Percentiles rank a stretch among this genome's conserved stretches.
Evolutionary conservation across 2,888 invertebrate species (phyloP).

Genomic region (Glomeris marginata): DNA sequence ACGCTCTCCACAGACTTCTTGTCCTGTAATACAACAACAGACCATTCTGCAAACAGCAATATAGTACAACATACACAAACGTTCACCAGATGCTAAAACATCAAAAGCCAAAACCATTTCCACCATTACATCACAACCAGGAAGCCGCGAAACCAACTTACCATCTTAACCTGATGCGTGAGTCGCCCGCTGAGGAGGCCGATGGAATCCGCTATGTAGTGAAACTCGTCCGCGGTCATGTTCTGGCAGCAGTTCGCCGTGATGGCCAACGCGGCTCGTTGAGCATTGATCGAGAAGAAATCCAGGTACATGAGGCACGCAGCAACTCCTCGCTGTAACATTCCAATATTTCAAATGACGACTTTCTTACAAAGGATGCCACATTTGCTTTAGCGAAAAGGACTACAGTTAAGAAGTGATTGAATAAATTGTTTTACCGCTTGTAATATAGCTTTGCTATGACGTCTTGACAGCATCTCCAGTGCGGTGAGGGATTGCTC

Average conservation of each 20-base stretch:
- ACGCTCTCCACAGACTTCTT: conserved; percentile 97
- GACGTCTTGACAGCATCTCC: conserved; percentile 89
- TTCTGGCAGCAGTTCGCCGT: conserved; percentile 97
- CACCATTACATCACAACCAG: too few relatives aligned
- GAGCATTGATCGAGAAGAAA: conserved; percentile 97
- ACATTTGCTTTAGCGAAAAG: background rate
- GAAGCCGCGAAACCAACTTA: too few relatives aligned
- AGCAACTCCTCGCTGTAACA: conserved; percentile 71
- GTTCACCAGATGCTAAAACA: too few relatives aligned
- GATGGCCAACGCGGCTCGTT: conserved; percentile 87
- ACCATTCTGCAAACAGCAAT: conserved; percentile 6
- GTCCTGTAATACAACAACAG: conserved; percentile 45
- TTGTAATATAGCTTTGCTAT: conserved; percentile 90
- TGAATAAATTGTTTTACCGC: conserved; percentile 42
- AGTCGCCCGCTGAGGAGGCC: conserved; percentile 58
- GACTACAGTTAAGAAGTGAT: background rate
- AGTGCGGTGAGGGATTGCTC: conserved; percentile 95
- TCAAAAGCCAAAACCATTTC: too few relatives aligned
- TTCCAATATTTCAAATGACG: background rate
- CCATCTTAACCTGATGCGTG: conserved; percentile 33
- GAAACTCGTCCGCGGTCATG: conserved; percentile 84
- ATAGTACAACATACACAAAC: too few relatives aligned
- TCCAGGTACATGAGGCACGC: conserved; percentile 94
- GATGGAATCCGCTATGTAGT: conserved; percentile 75
- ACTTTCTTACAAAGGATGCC: background rate